Conservation (phyloP, 2,797 vertebrate genomes). For the Cossypha caffra region DNA sequence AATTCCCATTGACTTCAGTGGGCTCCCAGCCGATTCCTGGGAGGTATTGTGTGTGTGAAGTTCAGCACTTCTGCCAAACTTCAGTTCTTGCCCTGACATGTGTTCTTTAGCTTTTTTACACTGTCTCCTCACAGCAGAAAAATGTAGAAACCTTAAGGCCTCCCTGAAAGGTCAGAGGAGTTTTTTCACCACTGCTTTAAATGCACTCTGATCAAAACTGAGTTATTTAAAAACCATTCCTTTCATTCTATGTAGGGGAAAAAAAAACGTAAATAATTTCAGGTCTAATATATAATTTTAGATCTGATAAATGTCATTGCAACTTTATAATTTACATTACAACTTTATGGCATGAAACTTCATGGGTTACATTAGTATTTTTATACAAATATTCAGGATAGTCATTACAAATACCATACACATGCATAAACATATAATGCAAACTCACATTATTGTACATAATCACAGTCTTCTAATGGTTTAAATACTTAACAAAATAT, state of each 20-base stretch:
- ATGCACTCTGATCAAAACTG: background rate
- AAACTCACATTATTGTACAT: background rate
- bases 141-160: background rate
- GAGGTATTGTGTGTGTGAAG: slow-evolving; percentile 41
- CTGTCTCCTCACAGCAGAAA: background rate
- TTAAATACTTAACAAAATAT: background rate
- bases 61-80: slow-evolving; percentile 6
- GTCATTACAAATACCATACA: background rate
- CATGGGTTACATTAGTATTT: background rate
- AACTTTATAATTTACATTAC: background rate
- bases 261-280: background rate
- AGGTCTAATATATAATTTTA: background rate
- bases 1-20: slow-evolving; percentile 32
- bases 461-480: background rate
- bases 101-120: background rate
- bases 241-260: background rate
- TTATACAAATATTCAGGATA: background rate
- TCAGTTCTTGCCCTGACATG: background rate
- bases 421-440: background rate
- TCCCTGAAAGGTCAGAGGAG: background rate
- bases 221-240: background rate
- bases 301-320: background rate
- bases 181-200: background rate
- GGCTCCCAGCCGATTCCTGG: slow-evolving; percentile 20
- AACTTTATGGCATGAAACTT: too few relatives aligned